Percentiles rank a stretch among this genome's conserved stretches.
Evolutionary conservation across 2,888 invertebrate species (phyloP).

Genomic region (Idaea dimidiata): DNA sequence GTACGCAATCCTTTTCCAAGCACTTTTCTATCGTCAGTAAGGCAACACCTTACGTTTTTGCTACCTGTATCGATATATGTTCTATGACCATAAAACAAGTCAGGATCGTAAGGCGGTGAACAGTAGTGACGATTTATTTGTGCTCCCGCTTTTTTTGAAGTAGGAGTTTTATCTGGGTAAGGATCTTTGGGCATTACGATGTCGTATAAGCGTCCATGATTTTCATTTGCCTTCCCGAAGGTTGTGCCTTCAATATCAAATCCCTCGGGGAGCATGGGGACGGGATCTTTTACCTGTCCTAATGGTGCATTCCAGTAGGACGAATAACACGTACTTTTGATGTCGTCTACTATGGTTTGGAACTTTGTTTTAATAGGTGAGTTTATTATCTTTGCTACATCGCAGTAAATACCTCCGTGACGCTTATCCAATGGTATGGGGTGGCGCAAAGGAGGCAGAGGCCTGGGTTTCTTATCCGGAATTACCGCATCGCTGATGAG

Average conservation of each 20-base stretch:
- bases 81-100: slow-evolving; percentile 68
- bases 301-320: slow-evolving; percentile 65
- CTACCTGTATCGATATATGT: slow-evolving; percentile 70
- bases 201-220: slow-evolving; percentile 57
- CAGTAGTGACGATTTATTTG: slow-evolving; percentile 58
- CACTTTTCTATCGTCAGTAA: slow-evolving; percentile 56
- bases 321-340: slow-evolving; percentile 57
- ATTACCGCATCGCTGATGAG: slow-evolving; percentile 58
- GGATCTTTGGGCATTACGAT: slow-evolving; percentile 62
- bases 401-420: slow-evolving; percentile 45
- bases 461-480: slow-evolving; percentile 48
- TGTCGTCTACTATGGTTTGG: slow-evolving; percentile 53
- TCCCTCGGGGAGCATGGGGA: slow-evolving; percentile 65
- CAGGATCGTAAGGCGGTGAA: slow-evolving; percentile 59
- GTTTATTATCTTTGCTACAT: slow-evolving; percentile 48
- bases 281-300: slow-evolving; percentile 49
- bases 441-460: slow-evolving; percentile 51
- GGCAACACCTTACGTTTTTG: slow-evolving; percentile 65
- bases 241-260: slow-evolving; percentile 51
- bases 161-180: slow-evolving; percentile 51
- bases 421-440: slow-evolving; percentile 53
- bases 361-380: slow-evolving; percentile 62
- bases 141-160: slow-evolving; percentile 41
- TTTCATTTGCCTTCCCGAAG: slow-evolving; percentile 54
- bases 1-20: slow-evolving; percentile 56